Conservation (phyloP, 2,797 vertebrate genomes). For the Acrocephalus scirpaceus region DNA sequence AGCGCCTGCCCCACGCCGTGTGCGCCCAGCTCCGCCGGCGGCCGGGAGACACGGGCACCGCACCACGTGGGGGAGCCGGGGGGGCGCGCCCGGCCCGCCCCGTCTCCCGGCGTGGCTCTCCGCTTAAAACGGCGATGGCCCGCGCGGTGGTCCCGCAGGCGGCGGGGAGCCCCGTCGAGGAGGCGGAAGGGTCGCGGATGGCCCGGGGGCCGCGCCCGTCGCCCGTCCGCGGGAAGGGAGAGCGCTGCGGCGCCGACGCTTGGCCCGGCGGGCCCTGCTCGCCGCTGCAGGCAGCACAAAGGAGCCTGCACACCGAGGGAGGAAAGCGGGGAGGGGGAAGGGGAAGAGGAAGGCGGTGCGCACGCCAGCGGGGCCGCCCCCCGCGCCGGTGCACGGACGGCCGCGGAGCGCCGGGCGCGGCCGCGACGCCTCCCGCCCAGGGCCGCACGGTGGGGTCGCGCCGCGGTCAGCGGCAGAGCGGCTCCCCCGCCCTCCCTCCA, state of each 20-base stretch:
- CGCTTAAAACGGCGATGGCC: slow-evolving; percentile 74
- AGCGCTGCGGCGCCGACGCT: neutral
- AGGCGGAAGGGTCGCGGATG: neutral
- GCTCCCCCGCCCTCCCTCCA: neutral
- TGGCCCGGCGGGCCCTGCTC: neutral
- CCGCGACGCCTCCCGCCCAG: neutral
- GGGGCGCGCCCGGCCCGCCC: slow-evolving; percentile 19
- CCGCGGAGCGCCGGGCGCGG: neutral
- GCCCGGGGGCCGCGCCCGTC: neutral
- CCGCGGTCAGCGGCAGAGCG: neutral
- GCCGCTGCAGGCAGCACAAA: neutral
- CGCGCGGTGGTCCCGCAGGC: neutral
- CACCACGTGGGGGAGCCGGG: slow-evolving; percentile 74
- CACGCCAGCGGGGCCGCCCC: neutral
- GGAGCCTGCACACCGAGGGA: neutral
- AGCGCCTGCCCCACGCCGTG: neutral
- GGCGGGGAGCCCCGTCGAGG: neutral
- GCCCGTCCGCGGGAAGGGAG: neutral
- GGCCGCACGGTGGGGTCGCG: neutral
- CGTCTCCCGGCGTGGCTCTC: slow-evolving; percentile 47
- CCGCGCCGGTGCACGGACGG: neutral
- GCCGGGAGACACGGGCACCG: slow-evolving; percentile 65
- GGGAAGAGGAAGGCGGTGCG: neutral
- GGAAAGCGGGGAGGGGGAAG: neutral
- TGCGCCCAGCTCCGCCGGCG: slow-evolving; percentile 64